Evolutionary conservation across 2,797 vertebrate genomes (phyloP), one percentile per base, ranked within the genome.

Genomic region (Pseudomugil gertrudae): DNA sequence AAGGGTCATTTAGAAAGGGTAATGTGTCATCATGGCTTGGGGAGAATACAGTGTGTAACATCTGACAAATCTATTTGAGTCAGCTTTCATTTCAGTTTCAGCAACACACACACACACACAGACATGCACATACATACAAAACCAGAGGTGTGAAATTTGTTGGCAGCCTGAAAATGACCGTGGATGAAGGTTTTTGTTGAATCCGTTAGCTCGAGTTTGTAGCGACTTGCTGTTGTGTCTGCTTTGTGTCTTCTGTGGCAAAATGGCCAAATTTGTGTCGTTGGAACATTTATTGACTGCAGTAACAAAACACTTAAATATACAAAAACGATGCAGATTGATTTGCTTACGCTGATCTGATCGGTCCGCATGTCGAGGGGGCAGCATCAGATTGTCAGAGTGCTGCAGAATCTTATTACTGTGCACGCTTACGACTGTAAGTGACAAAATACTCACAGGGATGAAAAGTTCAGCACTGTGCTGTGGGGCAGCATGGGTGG

Each of bases 121-220:
- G 14, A 38, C 17, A n/a, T 15, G 17, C 40, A 43, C 36, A 17
- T 3, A 40, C 36, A n/a, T n/a, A 9, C 32, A 3, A 15, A 45
- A 38, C 23, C 30, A 9, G 50, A 50, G 65, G 69, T 84, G 84
- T 74, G 74, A 77, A 67, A 84, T 77, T 57, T 72, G 38, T 55
- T 48, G 48, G 5, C 27, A 58, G 54, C 23, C 57, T 79, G 85
- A 74, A 72, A 80, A 79, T 79, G 1, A 67, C 26, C 9, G 43
- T 2, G 19, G 64, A 50, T 45, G 11, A 19, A 30, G 14, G 4
- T 56, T 70, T 40, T 36, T 4, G n/a, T 69, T 61, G 3, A 48
- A 52, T 61, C 5, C 59, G 38, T 70, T 57, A 17, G 19, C 29
- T 52, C 32, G 26, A 32, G 23, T 40, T 10, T 9, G 35, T 23